Evolutionary conservation across 2,113 vertebrate genomes (phyloP).

Genomic region (Glareola pratincola): DNA sequence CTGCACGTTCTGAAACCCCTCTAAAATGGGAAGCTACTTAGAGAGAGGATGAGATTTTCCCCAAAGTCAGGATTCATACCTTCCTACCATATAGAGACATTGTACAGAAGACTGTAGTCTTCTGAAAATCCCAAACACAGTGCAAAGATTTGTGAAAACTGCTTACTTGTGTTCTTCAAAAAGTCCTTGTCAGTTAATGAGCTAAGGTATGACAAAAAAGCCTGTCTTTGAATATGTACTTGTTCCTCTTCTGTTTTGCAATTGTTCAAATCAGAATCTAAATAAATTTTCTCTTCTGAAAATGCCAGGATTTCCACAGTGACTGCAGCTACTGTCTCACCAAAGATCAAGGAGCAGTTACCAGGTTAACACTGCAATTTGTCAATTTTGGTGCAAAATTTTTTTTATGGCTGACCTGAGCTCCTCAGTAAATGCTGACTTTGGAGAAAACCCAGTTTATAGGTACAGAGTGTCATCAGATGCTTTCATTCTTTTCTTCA

Average conservation of each 20-base stretch:
- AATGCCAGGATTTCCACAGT: not conserved
- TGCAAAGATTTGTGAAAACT: not conserved
- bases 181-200: not conserved
- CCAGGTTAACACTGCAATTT: not conserved
- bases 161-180: not conserved
- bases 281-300: not conserved
- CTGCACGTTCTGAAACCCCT: not conserved
- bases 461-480: not conserved
- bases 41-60: not conserved
- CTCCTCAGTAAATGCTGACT: not conserved
- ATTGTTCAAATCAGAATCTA: not conserved
- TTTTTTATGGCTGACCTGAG: not conserved
- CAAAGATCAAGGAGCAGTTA: not conserved
- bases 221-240: not conserved
- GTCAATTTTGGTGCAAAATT: not conserved
- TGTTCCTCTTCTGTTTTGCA: not conserved
- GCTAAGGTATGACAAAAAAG: not conserved
- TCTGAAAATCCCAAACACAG: not conserved
- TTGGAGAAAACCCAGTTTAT: not conserved
- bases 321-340: not conserved
- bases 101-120: no score
- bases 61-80: fast-evolving
- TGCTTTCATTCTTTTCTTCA: constrained; percentile 1
- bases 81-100: not conserved
- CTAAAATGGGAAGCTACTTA: not conserved